Conservation (phyloP, 2,797 vertebrate species). For the Buphagus erythrorhynchus region DNA sequence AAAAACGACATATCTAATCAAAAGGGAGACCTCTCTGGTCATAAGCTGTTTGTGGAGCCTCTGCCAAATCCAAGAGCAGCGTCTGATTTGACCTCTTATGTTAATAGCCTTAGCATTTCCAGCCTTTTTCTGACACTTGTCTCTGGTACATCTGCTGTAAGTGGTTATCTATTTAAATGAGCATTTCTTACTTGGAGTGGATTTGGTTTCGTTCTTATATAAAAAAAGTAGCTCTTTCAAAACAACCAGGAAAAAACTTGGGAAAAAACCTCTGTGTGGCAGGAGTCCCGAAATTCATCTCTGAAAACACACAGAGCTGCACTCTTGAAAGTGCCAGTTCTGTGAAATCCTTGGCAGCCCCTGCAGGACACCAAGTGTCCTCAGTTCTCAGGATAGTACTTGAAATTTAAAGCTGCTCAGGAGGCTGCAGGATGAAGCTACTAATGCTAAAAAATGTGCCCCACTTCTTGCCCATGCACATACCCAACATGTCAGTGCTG, state of each 20-base stretch:
- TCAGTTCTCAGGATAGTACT: constrained; percentile 32
- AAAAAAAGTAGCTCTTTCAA: background rate
- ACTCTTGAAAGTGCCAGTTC: constrained; percentile 8
- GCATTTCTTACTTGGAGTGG: constrained; percentile 24
- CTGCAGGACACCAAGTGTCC: background rate
- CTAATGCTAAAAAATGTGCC: background rate
- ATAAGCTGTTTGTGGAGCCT: background rate
- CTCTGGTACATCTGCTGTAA: constrained; percentile 23
- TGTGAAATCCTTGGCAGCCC: constrained; percentile 45
- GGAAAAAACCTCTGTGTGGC: constrained; percentile 41
- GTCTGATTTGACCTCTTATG: constrained; percentile 1
- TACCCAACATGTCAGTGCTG: background rate
- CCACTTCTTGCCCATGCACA: background rate
- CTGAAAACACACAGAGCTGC: constrained; percentile 39
- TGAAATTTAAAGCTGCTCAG: constrained; percentile 21
- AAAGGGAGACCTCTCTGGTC: background rate
- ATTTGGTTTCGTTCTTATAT: background rate
- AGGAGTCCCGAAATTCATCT: constrained; percentile 49
- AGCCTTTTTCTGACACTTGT: constrained; percentile 17
- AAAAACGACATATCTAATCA: background rate
- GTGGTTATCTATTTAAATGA: constrained; percentile 20
- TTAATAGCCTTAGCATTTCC: constrained; percentile 7
- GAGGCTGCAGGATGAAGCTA: background rate
- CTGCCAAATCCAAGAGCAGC: constrained; percentile 1
- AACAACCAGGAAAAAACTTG: background rate